Conservation (phyloP, 2,113 vertebrate species). For the Arvicanthis niloticus region DNA sequence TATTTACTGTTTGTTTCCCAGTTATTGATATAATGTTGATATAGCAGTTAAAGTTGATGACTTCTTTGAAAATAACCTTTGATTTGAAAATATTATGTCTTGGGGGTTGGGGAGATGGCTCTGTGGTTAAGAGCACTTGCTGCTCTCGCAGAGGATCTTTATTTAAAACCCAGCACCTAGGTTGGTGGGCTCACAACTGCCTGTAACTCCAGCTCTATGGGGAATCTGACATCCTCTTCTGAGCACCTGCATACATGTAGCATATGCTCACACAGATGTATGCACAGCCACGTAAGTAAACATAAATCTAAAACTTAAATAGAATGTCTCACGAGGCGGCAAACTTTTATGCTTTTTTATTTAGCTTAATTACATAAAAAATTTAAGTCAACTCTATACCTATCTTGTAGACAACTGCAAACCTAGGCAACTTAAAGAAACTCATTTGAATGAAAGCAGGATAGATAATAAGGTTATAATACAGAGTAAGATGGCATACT, state of each 20-base stretch:
- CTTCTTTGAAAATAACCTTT: conserved; percentile 17
- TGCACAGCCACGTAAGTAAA: neutral
- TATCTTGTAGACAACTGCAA: neutral
- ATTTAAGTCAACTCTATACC: neutral
- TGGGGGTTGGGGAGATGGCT: neutral
- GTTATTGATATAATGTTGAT: neutral
- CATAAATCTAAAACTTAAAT: neutral
- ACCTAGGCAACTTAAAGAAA: neutral
- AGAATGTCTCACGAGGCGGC: neutral
- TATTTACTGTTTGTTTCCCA: neutral
- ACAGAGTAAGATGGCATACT: neutral
- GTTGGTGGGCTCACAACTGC: neutral
- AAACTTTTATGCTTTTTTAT: neutral
- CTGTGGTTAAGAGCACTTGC: neutral
- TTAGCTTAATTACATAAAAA: neutral
- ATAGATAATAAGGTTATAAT: neutral
- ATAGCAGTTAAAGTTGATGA: conserved; percentile 35
- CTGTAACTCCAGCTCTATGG: neutral
- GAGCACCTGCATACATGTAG: neutral
- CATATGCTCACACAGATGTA: neutral
- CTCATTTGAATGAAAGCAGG: conserved; percentile 19
- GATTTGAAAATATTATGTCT: neutral
- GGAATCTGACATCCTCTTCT: neutral
- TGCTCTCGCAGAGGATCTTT: neutral
- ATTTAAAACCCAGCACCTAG: neutral